Percentiles rank a stretch among this genome's conserved stretches.
These are phyloP conservation scores for Xanthorhoe designata DNA, from an alignment of 2,888 invertebrate species.

Conservation along the genomic window DNA sequence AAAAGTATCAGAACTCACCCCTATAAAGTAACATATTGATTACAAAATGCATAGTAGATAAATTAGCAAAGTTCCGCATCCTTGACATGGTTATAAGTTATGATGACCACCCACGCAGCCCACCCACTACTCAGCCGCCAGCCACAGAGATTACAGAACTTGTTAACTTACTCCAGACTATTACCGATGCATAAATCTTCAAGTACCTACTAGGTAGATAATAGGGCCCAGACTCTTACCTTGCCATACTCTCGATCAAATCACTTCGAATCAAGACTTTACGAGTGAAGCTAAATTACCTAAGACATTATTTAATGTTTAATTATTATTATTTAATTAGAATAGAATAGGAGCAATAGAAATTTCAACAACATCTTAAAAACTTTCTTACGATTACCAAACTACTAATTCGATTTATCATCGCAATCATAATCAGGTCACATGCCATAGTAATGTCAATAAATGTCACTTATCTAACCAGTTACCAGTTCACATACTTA, in stretches of 20 bases:
- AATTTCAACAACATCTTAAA: not conserved
- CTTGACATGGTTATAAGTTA: constrained; percentile 37
- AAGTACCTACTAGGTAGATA: constrained; percentile 14
- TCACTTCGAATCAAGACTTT: not conserved
- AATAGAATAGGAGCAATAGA: not conserved
- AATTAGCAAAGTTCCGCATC: constrained; percentile 21
- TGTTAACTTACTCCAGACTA: constrained; percentile 21
- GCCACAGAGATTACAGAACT: constrained; percentile 29
- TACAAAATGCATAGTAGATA: not conserved
- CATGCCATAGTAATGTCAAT: constrained; percentile 35
- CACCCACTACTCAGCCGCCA: constrained; percentile 30
- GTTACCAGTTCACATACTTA: constrained; percentile 36
- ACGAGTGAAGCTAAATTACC: not conserved
- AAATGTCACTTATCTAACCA: constrained; percentile 52
- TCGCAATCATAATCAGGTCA: constrained; percentile 15
- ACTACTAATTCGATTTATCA: constrained; percentile 16
- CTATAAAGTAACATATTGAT: not conserved
- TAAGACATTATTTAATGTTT: too few species aligned
- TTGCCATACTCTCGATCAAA: constrained; percentile 4
- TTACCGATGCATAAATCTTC: constrained; percentile 20
- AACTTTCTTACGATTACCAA: constrained; percentile 9
- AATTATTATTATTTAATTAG: too few species aligned
- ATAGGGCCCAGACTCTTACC: constrained; percentile 5
- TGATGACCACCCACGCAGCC: constrained; percentile 32
- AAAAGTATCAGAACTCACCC: not conserved